Evolutionary conservation across 2,888 invertebrate species (phyloP), one percentile per base, ranked within the genome.

Genomic region (Trichacis sp.): DNA sequence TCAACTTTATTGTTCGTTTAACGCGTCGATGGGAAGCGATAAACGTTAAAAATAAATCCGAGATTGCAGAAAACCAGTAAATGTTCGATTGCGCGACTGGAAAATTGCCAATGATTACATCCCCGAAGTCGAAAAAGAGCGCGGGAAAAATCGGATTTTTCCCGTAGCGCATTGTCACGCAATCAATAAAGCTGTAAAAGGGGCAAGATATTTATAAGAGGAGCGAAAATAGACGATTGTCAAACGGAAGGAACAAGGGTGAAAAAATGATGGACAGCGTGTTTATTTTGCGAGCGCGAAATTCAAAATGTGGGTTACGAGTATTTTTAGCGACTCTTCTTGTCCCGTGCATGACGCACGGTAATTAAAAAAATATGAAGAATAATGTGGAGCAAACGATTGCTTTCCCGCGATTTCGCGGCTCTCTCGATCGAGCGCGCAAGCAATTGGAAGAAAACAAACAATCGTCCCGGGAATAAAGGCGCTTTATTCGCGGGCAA

Each of bases 141-240:
- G n/a, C n/a, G n/a, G n/a, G n/a, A n/a, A n/a, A n/a, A n/a, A n/a
- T n/a, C n/a, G n/a, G n/a, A n/a, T n/a, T n/a, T n/a, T n/a, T n/a
- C 30, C 43, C 51, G 42, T 40, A 24, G 36, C 45, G 50, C 38
- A 17, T 55, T n/a, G 33, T 33, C 45, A 24, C 42, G 18, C 43
- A 63, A 63, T 63, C 63, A 20, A 63, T 63, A 63, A 46, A 29
- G 53, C 46, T 58, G 53, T 58, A 63, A 63, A 54, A 14, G 49
- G 36, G 14, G 14, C 17, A 40, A 11, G 38, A 51, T 62, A 56
- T 62, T 24, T 43, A 63, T 57, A 51, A 63, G 53, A 52, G n/a
- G 53, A 46, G 45, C 49, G 48, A 53, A 63, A 63, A 58, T 63
- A 63, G 49, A 49, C 20, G 33, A 50, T 43, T 58, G n/a, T n/a